phyloP scores from a whole-genome alignment of 2,113 vertebrate genomes.

The Pica pica region DNA sequence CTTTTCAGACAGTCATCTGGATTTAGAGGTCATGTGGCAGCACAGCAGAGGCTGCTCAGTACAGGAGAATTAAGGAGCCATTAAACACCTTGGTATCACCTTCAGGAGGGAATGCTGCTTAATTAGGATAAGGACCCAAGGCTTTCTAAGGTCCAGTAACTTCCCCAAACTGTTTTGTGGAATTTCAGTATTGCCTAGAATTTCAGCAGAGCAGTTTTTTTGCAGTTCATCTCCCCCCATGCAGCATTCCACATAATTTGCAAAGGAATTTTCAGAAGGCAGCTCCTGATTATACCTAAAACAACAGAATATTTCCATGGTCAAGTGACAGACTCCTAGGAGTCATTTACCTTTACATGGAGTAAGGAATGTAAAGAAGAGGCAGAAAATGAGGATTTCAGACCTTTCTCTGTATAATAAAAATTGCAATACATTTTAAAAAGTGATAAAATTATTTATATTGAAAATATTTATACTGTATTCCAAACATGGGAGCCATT shows the following conservation, averaged over 20 bases:
- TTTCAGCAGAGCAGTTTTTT: neutral
- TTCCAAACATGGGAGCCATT: neutral
- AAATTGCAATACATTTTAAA: neutral
- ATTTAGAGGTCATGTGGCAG: neutral
- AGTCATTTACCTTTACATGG: neutral
- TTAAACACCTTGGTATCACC: neutral
- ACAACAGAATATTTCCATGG: neutral
- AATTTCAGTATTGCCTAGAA: neutral
- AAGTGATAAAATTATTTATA: neutral
- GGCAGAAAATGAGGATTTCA: neutral
- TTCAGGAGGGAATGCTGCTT: neutral
- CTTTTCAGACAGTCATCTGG: neutral
- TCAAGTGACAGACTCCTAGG: neutral
- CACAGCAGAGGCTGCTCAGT: neutral
- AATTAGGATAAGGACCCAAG: neutral
- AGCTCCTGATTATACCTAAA: neutral
- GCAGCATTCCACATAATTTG: neutral
- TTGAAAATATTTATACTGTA: neutral
- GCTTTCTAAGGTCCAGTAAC: neutral
- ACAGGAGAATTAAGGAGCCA: neutral
- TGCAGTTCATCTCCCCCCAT: neutral
- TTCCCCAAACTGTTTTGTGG: neutral
- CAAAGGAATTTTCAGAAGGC: neutral
- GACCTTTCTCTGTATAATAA: neutral
- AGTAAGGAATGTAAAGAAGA: neutral